Conservation (phyloP, 2,888 invertebrate species). For the Polyommatus icarus region DNA sequence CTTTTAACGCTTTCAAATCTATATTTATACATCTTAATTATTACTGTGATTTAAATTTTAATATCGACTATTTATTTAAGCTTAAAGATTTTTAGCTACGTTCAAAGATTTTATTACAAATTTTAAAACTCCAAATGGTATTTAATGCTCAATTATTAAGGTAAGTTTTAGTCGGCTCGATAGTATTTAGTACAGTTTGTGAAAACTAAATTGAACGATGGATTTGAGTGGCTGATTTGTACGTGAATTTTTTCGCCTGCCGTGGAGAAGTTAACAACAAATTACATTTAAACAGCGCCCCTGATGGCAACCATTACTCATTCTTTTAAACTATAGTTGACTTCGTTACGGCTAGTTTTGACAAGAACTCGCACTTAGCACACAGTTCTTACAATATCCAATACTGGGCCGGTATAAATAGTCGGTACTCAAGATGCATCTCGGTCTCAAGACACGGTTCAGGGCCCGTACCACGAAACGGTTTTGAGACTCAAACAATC, state of each 20-base stretch:
- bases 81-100: background rate
- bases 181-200: conserved; percentile 10
- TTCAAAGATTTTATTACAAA: conserved; percentile 30
- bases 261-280: background rate
- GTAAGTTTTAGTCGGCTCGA: conserved; percentile 34
- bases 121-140: conserved; percentile 34
- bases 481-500: too few species aligned
- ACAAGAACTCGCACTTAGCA: background rate
- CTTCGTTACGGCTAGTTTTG: background rate
- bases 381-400: conserved; percentile 10
- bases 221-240: conserved; percentile 37
- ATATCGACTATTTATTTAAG: conserved; percentile 23
- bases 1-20: conserved; percentile 30
- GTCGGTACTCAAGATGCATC: too few species aligned
- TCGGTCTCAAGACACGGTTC: too few species aligned
- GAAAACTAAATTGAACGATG: conserved; percentile 24
- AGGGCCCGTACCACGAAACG: too few species aligned
- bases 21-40: conserved; percentile 32
- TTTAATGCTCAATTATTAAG: conserved; percentile 71
- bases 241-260: background rate
- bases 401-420: too few species aligned
- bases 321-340: too few species aligned
- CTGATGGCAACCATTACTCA: too few species aligned
- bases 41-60: conserved; percentile 31
- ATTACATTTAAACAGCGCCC: too few species aligned